Conservation (phyloP, 2,113 vertebrate genomes). For the Nibea coibor region DNA sequence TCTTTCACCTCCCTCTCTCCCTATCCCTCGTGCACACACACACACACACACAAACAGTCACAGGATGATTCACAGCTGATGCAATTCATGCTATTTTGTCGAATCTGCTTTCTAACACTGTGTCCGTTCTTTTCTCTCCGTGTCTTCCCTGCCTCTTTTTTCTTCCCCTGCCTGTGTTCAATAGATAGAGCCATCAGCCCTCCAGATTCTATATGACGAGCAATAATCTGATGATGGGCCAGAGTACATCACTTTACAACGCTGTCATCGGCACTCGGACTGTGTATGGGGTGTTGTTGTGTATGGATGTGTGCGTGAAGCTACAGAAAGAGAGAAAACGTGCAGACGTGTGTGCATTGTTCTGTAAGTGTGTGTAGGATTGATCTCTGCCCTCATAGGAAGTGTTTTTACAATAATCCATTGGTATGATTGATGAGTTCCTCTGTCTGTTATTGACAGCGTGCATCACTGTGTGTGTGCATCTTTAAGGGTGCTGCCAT, state of each 20-base stretch:
- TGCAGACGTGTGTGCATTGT: background rate
- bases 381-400: conserved; percentile 35
- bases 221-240: conserved; percentile 42
- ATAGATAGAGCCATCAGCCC: conserved; percentile 15
- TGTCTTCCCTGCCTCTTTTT: background rate
- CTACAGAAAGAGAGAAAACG: background rate
- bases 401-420: conserved; percentile 56
- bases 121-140: conserved; percentile 1
- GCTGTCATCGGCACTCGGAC: background rate
- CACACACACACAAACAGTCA: background rate
- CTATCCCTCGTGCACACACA: background rate
- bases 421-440: conserved; percentile 50
- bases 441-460: conserved; percentile 31
- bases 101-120: conserved; percentile 25
- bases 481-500: background rate
- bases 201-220: conserved; percentile 28
- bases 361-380: conserved; percentile 17
- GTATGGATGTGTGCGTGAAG: background rate
- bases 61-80: conserved; percentile 51
- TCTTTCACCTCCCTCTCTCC: background rate
- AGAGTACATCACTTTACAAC: conserved; percentile 5
- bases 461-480: too few species aligned
- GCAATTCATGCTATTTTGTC: conserved; percentile 12
- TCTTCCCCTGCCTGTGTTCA: background rate
- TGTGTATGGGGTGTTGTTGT: conserved; percentile 2